phyloP scores from a whole-genome alignment of 1,140 invertebrate genomes.

The Nomia melanderi region DNA sequence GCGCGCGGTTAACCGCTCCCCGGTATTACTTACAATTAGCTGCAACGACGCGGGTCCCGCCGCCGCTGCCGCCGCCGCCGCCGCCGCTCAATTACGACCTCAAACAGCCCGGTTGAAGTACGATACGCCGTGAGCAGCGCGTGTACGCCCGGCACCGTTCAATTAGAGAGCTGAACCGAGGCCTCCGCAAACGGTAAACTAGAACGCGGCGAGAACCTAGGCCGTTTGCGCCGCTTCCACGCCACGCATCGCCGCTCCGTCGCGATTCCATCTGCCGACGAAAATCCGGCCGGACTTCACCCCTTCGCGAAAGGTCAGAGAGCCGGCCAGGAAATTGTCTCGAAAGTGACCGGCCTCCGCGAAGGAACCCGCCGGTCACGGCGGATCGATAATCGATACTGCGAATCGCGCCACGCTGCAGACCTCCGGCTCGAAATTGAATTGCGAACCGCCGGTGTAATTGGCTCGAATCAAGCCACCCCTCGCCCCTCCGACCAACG shows the following conservation, averaged over 20 bases:
- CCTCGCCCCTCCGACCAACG: slow-evolving; percentile 6
- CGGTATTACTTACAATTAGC: slow-evolving; percentile 52
- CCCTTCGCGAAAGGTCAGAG: too few species aligned
- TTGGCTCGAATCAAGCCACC: slow-evolving; percentile 71
- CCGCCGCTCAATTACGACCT: slow-evolving; percentile 45
- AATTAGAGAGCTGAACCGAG: slow-evolving; percentile 37
- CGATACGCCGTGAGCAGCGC: slow-evolving; percentile 1
- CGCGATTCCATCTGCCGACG: not conserved
- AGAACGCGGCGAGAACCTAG: slow-evolving; percentile 22
- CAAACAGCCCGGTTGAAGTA: slow-evolving; percentile 35
- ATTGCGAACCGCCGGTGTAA: slow-evolving; percentile 72
- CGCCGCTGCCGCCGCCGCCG: too few species aligned
- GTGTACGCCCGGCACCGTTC: slow-evolving; percentile 35
- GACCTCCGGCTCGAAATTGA: slow-evolving; percentile 63
- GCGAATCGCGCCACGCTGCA: not conserved
- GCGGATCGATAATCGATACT: slow-evolving; percentile 61
- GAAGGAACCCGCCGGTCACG: slow-evolving; percentile 25
- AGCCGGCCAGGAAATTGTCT: slow-evolving; percentile 50
- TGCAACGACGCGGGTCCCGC: slow-evolving; percentile 30
- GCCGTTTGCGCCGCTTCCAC: not conserved
- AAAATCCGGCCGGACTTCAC: slow-evolving; percentile 23
- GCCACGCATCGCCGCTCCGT: slow-evolving; percentile 25
- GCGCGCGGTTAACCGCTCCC: slow-evolving; percentile 35
- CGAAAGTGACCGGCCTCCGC: slow-evolving; percentile 20
- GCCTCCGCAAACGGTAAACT: slow-evolving; percentile 21